Evolutionary conservation across 2,797 vertebrate species (phyloP).

Genomic region (Rachycentron canadum): DNA sequence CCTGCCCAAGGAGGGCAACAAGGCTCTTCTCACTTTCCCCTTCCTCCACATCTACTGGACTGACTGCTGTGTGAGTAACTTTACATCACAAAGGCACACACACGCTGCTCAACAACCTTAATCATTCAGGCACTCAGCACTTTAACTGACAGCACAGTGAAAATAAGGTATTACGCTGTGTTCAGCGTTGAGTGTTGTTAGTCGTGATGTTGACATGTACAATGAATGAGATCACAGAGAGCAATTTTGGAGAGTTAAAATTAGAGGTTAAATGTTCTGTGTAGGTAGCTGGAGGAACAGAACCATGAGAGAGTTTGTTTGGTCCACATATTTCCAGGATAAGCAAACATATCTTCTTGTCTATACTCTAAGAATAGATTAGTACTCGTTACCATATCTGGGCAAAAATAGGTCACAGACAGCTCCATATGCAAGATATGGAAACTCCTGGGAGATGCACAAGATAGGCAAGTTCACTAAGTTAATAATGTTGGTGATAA

Average conservation of each 20-base stretch:
- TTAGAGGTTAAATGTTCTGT: no score
- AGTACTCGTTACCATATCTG: neutral
- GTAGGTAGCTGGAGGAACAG: neutral
- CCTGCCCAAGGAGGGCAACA: slow-evolving; percentile 97
- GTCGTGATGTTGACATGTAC: neutral
- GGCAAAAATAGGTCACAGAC: slow-evolving; percentile 25
- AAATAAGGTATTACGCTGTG: slow-evolving; percentile 3
- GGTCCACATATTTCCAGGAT: neutral
- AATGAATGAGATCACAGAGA: neutral
- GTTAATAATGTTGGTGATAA: neutral
- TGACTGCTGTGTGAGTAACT: slow-evolving; percentile 95
- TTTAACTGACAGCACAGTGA: neutral
- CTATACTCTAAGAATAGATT: slow-evolving; percentile 22
- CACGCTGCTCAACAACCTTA: neutral
- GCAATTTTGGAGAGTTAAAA: no score
- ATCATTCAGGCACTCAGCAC: neutral
- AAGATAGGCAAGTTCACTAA: neutral
- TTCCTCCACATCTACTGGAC: slow-evolving; percentile 99
- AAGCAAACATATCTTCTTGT: neutral
- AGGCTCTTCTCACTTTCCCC: slow-evolving; percentile 98
- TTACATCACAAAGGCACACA: neutral
- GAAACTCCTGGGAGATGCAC: slow-evolving; percentile 8
- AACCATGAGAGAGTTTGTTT: neutral
- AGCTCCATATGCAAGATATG: slow-evolving; percentile 25
- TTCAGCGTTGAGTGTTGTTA: no score